These are phyloP conservation scores for Zeus faber DNA, from an alignment of 2,113 vertebrate species.

Conservation along the genomic window DNA sequence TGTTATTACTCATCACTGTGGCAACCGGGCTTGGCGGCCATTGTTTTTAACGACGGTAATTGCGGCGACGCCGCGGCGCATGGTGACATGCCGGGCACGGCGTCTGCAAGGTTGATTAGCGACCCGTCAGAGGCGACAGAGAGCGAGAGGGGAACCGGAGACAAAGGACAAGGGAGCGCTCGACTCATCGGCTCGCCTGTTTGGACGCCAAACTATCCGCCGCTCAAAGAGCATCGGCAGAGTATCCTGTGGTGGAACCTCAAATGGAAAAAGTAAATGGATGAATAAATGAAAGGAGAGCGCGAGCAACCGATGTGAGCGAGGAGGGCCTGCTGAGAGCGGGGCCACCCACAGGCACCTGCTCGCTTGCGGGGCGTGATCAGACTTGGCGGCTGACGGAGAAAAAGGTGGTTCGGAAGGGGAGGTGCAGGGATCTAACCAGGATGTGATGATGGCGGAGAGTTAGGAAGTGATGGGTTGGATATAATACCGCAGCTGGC, in stretches of 20 bases:
- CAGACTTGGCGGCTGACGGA: conserved; percentile 15
- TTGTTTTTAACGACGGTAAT: conserved; percentile 63
- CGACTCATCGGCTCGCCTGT: conserved; percentile 55
- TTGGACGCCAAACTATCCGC: conserved; percentile 38
- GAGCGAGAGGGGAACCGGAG: conserved; percentile 15
- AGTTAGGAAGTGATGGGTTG: conserved; percentile 49
- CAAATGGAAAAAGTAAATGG: not conserved
- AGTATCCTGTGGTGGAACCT: conserved; percentile 36
- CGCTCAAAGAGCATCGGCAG: conserved; percentile 72
- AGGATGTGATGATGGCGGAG: conserved; percentile 50
- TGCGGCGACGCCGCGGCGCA: conserved; percentile 45
- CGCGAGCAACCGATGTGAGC: no score
- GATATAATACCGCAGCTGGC: conserved; percentile 66
- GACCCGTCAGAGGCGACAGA: conserved; percentile 41
- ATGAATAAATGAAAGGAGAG: no score
- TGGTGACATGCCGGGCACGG: conserved; percentile 33
- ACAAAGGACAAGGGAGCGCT: conserved; percentile 44
- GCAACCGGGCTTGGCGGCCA: conserved; percentile 50
- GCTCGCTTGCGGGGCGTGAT: conserved; percentile 45
- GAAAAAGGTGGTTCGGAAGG: conserved; percentile 24
- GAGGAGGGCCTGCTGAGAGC: no score
- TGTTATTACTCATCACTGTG: conserved; percentile 73
- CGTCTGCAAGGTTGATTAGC: conserved; percentile 45
- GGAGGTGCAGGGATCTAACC: conserved; percentile 27
- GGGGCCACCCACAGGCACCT: conserved; percentile 60